These are phyloP conservation scores for Tridacna gigas DNA, from an alignment of 2,888 invertebrate genomes.

Conservation along the genomic window DNA sequence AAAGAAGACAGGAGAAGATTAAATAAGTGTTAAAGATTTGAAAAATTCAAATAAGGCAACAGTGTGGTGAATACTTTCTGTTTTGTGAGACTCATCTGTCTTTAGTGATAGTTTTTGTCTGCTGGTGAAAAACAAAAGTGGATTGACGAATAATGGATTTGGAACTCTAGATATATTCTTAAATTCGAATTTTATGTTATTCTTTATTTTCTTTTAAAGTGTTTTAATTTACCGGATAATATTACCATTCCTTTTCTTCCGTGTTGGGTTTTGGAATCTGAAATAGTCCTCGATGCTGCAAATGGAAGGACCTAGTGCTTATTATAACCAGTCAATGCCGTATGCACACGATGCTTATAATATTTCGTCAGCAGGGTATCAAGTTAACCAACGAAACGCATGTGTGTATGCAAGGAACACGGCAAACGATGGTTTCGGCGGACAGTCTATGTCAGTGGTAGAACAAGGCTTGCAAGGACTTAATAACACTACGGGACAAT, in stretches of 20 bases:
- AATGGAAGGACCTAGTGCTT: constrained; percentile 76
- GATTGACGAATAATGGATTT: too few relatives aligned
- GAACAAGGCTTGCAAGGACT: constrained; percentile 66
- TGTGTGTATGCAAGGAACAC: constrained; percentile 74
- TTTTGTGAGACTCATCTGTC: constrained; percentile 31
- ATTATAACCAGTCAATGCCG: constrained; percentile 71
- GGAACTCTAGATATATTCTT: too few relatives aligned
- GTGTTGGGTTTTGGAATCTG: background rate
- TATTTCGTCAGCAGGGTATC: constrained; percentile 53
- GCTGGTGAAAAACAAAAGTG: too few relatives aligned
- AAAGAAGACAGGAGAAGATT: constrained; percentile 53
- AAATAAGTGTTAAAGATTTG: constrained; percentile 56
- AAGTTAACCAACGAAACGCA: constrained; percentile 65
- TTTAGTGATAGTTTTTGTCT: background rate
- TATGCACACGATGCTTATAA: constrained; percentile 71
- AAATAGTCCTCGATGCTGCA: constrained; percentile 44
- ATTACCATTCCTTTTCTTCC: background rate
- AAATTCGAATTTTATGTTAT: too few relatives aligned
- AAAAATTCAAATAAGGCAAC: constrained; percentile 49
- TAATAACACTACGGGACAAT: constrained; percentile 41
- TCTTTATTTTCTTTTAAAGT: too few relatives aligned
- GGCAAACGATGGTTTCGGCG: constrained; percentile 71
- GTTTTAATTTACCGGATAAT: too few relatives aligned
- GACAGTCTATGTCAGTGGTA: constrained; percentile 80
- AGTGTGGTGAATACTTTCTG: constrained; percentile 32